Conservation (phyloP, 1,140 invertebrate species). For the Limonius californicus region DNA sequence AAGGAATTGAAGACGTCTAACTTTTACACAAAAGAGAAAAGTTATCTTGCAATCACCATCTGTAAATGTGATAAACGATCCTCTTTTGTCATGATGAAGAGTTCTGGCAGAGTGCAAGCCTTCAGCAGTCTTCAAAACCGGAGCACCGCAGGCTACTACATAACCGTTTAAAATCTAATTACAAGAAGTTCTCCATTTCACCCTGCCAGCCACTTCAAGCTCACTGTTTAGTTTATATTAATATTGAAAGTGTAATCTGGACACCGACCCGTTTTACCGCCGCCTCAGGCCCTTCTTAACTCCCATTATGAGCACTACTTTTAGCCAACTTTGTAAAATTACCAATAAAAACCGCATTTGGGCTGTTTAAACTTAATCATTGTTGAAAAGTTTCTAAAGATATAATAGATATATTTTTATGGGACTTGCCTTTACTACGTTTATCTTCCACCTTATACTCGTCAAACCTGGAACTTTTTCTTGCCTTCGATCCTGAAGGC, state of each 20-base stretch:
- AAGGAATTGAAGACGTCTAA: slow-evolving; percentile 18
- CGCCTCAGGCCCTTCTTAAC: slow-evolving; percentile 16
- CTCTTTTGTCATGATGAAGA: slow-evolving; percentile 24
- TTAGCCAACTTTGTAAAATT: slow-evolving; percentile 27
- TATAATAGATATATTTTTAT: slow-evolving; percentile 22
- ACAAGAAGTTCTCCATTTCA: slow-evolving; percentile 12
- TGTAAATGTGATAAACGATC: slow-evolving; percentile 28
- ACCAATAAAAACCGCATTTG: slow-evolving; percentile 28
- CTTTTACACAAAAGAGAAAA: slow-evolving; percentile 23
- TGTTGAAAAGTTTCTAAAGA: slow-evolving; percentile 24
- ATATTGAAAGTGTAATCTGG: slow-evolving; percentile 26
- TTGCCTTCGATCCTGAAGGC: too few species aligned
- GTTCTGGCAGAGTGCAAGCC: slow-evolving; percentile 12
- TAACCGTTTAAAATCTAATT: slow-evolving; percentile 19
- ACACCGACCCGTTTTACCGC: slow-evolving; percentile 16
- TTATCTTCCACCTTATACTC: too few species aligned
- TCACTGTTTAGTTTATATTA: slow-evolving; percentile 25
- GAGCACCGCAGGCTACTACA: slow-evolving; percentile 1
- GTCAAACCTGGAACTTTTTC: neutral
- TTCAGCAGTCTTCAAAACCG: slow-evolving; percentile 5
- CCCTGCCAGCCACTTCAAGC: slow-evolving; percentile 3
- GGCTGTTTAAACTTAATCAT: slow-evolving; percentile 31
- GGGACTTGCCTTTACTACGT: too few species aligned
- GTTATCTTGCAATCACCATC: slow-evolving; percentile 22
- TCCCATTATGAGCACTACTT: slow-evolving; percentile 24